Evolutionary conservation across 1,140 invertebrate species (phyloP), one percentile per base, ranked within the genome.

Genomic region (Bursaphelenchus mucronatus): DNA sequence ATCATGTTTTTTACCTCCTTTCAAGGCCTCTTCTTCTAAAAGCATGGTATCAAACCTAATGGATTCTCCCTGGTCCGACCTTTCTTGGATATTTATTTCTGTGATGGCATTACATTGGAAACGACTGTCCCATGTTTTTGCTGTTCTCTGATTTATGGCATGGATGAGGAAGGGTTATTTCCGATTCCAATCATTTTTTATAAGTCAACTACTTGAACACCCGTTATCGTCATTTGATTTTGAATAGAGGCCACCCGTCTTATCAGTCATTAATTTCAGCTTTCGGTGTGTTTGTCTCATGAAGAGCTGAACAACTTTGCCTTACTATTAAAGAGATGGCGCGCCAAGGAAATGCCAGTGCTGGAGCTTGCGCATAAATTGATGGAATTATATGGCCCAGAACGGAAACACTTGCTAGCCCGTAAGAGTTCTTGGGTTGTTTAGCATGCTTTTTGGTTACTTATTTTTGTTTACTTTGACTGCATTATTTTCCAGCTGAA

Each of bases 331-430:
- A 70, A 67, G 46, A 68, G 74, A n/a, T 81, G 80, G 74, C 75
- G 78, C 19, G 67, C 71, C 9, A 66, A 61, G 9, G 73, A 82
- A 50, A 76, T 79, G 63, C 74, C 77, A 11, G 80, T 83, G 61
- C 55, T 71, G 17, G 80, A 83, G 51, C 82, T 83, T 58, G 83
- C 82, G 67, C 78, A 83, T 45, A 76, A 79, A 40, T 74, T 83
- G 13, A 63, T 82, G 5, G 71, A 79, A 47, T 66, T 83, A 40
- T 82, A 81, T 71, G 83, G 83, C 10, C 67, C 71, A 39, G 73
- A 82, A 8, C 72, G 82, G 55, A 82, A 81, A 62, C 74, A 83
- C 68, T 64, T 83, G 8, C 67, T 82, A 19, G 70, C 74, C 61
- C 73, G 82, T 82, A 63, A 74, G 63, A n/a, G 75, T 51, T 50